Conservation (phyloP, 2,888 invertebrate genomes). For the Callosobruchus maculatus region DNA sequence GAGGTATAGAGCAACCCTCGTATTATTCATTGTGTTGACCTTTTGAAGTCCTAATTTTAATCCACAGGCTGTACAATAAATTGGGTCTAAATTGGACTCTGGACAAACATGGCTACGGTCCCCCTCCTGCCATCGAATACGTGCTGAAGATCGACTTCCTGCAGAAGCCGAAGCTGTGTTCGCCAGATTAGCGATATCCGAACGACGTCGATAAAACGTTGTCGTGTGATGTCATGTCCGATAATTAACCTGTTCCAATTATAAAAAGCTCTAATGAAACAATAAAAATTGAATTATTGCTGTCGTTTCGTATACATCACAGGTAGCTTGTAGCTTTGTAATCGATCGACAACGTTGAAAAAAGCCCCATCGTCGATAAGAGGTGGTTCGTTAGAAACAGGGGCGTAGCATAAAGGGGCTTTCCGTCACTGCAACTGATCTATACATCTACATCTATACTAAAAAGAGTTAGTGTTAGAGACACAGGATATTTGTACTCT, state of each 20-base stretch:
- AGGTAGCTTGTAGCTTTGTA: neutral
- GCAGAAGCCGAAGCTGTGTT: constrained; percentile 19
- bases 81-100: constrained; percentile 34
- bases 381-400: neutral
- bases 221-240: neutral
- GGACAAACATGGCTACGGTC: constrained; percentile 25
- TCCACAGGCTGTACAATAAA: constrained; percentile 26
- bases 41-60: too few relatives aligned
- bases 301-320: neutral
- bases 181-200: constrained; percentile 11
- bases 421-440: too few relatives aligned
- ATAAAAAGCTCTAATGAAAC: neutral
- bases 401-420: neutral
- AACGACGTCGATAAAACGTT: neutral
- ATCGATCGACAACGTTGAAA: neutral
- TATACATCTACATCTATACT: too few relatives aligned
- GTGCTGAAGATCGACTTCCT: constrained; percentile 32
- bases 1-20: too few relatives aligned
- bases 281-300: neutral
- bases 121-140: constrained; percentile 29
- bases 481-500: too few relatives aligned
- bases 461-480: too few relatives aligned
- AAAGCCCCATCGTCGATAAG: neutral
- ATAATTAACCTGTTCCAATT: neutral
- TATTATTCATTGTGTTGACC: too few relatives aligned